Evolutionary conservation across 2,113 vertebrate species (phyloP), one percentile per base, ranked within the genome.

Genomic region (Ophthalmolycus amberensis): DNA sequence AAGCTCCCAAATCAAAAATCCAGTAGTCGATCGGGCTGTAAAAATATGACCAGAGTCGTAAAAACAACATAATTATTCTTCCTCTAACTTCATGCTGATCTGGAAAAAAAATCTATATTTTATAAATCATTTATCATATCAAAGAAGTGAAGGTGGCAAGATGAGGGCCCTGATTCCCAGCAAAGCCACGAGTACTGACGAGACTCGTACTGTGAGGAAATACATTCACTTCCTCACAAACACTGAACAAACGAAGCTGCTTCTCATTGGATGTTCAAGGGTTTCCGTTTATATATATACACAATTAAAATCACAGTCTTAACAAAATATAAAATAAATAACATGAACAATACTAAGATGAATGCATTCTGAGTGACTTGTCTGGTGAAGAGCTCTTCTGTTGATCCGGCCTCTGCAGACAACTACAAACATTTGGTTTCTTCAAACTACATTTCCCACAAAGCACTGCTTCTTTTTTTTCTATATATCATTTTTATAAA

Each of bases 291-390:
- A 93, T 91, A 85, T 93, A 56, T 25, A 56, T 56, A 56, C 5
- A 59, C 94, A 95, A 85, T 88, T 90, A 82, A 90, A 89, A 91
- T 94, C 89, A 93, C 92, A 94, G 86, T 93, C 93, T 93, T 85
- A 94, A 94, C 89, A 93, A 94, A 94, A 93, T 90, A 90, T 83
- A 89, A 95, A 95, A 95, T 95, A 95, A 95, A 95, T 95, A 95
- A 95, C 92, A 94, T 92, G 54, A 90, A 93, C 85, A 95, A 93
- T 92, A 94, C 84, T 91, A 88, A 89, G 89, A 91, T 93, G 88
- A 94, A 93, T 90, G 85, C 87, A 88, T 91, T 93, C 83, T 82
- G 86, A 89, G 84, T 82, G 88, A 91, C 84, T 78, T 73, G 83
- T 92, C 92, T 79, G 82, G 70, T 88, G 46, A 86, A 82, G 90